Evolutionary conservation across 2,797 vertebrate species (phyloP).

Genomic region (Nannoperca obscura): DNA sequence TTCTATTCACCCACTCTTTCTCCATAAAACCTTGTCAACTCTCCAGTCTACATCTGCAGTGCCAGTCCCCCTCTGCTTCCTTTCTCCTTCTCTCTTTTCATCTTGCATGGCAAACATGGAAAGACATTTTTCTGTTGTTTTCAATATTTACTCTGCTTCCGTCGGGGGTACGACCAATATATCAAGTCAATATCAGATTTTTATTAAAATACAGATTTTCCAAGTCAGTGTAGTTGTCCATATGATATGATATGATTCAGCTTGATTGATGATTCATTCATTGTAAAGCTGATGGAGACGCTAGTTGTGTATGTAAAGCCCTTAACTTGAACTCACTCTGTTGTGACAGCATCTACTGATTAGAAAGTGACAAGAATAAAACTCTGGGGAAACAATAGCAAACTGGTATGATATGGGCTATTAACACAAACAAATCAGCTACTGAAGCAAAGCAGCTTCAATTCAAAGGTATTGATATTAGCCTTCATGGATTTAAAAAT

Average conservation of each 20-base stretch:
- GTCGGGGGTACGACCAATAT: constrained; percentile 32
- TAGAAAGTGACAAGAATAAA: constrained; percentile 16
- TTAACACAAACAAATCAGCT: neutral
- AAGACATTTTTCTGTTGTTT: constrained; percentile 29
- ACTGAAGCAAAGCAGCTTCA: neutral
- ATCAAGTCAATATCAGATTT: constrained; percentile 60
- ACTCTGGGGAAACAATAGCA: constrained; percentile 8
- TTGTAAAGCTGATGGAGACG: constrained; percentile 7
- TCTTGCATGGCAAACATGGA: constrained; percentile 14
- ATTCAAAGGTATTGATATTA: constrained; percentile 12
- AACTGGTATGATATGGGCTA: neutral
- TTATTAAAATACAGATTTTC: constrained; percentile 45
- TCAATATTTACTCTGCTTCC: constrained; percentile 41
- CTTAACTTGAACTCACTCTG: neutral
- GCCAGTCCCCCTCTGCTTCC: neutral
- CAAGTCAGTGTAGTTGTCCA: constrained; percentile 28
- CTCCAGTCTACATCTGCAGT: constrained; percentile 19
- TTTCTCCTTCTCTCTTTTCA: constrained; percentile 19
- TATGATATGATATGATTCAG: constrained; percentile 23
- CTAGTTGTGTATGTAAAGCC: constrained; percentile 19
- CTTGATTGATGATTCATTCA: constrained; percentile 40
- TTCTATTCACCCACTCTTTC: neutral
- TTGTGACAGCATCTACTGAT: constrained; percentile 13
- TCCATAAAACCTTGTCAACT: constrained; percentile 24
- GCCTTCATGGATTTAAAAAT: neutral